Base-by-base conservation (phyloP, 2,113 vertebrate species). In the Ptilonorhynchus violaceus region DNA sequence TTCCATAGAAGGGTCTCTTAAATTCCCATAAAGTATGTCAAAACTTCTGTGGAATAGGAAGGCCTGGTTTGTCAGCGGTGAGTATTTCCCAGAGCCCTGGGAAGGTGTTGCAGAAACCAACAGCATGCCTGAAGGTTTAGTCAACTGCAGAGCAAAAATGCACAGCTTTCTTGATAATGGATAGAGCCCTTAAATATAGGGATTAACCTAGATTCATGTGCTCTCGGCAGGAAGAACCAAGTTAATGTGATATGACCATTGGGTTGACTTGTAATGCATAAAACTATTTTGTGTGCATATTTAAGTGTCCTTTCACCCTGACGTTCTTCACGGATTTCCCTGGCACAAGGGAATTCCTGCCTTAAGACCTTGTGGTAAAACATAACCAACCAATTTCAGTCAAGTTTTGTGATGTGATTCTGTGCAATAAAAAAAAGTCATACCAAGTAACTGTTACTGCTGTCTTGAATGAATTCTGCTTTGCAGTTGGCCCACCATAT, bases 401-500 rank as follows among this genome's bases (percentile, higher is more conserved):
- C 42, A 72, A 16, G 56, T 73, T 82, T 82, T 90, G 28, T 67
- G 25, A 35, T 62, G 33, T 79, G 41, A 18, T 76, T 94, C 31
- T 81, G 11, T 89, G 33, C 72, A 77, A 50, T 62, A 68, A 76
- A 42, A 69, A 19, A 31, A 47, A 31, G 17, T 14, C 59, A 7
- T 56, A 39, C 90, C 21, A 24, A n/a, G 35, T 90, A 85, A 50
- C 35, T 77, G 58, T 92, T 78, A 31, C 33, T 8, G 9, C 12
- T 96, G 23, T 88, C 42, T 50, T 77, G 46, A 82, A 89, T 83
- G 12, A 85, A 83, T 90, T 95, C 46, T 89, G 10, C 88, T 84
- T 97, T 92, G 39, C 88, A 99, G 99, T 99, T 94, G 99, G 99
- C 44, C 99, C 99, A 50, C 99, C 99, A 0, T 99, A 99, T 96